These are phyloP conservation scores for Scortum barcoo DNA, from an alignment of 2,113 vertebrate species.

Conservation along the genomic window DNA sequence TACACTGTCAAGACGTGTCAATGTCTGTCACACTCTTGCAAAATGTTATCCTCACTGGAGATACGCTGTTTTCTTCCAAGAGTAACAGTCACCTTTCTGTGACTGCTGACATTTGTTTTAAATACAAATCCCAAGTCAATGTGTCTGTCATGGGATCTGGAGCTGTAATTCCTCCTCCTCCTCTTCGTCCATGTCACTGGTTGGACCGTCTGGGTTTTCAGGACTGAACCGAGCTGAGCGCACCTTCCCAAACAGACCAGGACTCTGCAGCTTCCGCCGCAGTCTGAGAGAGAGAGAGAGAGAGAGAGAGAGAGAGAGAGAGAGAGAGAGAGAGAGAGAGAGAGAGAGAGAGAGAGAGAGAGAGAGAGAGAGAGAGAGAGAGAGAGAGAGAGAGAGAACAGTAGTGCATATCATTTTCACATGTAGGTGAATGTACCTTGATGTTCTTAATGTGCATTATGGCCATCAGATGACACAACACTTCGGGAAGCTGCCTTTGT, in stretches of 20 bases:
- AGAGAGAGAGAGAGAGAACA: too few species aligned
- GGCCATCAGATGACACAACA: too few species aligned
- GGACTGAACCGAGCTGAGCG: slow-evolving; percentile 88
- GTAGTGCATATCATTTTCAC: too few species aligned
- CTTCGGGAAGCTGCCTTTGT: too few species aligned
- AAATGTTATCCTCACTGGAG: not conserved
- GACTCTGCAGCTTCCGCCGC: slow-evolving; percentile 93
- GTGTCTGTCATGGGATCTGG: slow-evolving; percentile 88
- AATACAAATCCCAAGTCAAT: not conserved
- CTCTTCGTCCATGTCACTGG: slow-evolving; percentile 90
- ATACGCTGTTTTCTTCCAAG: not conserved
- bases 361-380: not conserved
- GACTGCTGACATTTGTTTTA: slow-evolving; percentile 4
- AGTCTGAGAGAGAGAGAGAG: slow-evolving; percentile 80
- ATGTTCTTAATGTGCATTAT: too few species aligned
- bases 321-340: too few species aligned
- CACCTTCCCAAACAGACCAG: slow-evolving; percentile 92
- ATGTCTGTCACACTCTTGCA: not conserved
- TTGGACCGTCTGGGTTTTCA: slow-evolving; percentile 85
- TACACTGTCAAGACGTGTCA: not conserved
- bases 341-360: not conserved
- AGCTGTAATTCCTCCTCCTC: slow-evolving; percentile 94
- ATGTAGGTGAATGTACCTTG: not conserved
- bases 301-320: not conserved
- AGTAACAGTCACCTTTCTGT: not conserved